These are phyloP conservation scores for Sebastes steindachneri DNA, from an alignment of 2,797 vertebrate species.

Conservation along the genomic window DNA sequence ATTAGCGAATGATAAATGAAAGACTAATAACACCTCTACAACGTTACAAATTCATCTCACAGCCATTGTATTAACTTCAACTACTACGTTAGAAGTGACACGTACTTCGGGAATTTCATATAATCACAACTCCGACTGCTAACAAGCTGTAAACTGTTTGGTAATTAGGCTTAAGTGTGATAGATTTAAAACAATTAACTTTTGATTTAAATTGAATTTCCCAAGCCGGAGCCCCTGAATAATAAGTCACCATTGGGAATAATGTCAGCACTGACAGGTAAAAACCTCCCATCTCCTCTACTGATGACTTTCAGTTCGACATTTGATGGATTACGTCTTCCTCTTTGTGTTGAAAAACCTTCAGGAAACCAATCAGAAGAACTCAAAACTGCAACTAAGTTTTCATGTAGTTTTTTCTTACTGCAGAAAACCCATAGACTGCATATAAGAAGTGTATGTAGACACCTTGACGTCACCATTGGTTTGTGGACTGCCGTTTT, in stretches of 20 bases:
- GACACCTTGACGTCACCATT: neutral
- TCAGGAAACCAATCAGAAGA: neutral
- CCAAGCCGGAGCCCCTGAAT: neutral
- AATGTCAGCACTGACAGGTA: neutral
- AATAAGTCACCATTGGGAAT: neutral
- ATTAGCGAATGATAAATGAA: constrained; percentile 1
- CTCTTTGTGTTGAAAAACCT: neutral
- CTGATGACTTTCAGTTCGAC: neutral
- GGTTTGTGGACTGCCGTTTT: neutral
- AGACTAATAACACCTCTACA: neutral
- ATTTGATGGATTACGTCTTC: neutral
- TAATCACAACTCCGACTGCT: neutral
- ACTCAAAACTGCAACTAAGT: neutral
- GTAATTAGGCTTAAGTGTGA: constrained; percentile 30
- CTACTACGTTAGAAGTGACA: neutral
- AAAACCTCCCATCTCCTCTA: neutral
- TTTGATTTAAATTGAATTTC: constrained; percentile 19
- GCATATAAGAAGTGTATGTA: neutral
- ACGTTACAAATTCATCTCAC: constrained; percentile 13
- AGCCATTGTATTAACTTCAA: neutral
- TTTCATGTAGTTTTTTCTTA: neutral
- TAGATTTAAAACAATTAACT: constrained; percentile 24
- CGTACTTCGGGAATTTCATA: neutral
- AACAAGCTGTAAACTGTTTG: constrained; percentile 32
- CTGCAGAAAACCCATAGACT: neutral